phyloP scores from a whole-genome alignment of 2,888 invertebrate species.

The Rhyacophila evoluta region DNA sequence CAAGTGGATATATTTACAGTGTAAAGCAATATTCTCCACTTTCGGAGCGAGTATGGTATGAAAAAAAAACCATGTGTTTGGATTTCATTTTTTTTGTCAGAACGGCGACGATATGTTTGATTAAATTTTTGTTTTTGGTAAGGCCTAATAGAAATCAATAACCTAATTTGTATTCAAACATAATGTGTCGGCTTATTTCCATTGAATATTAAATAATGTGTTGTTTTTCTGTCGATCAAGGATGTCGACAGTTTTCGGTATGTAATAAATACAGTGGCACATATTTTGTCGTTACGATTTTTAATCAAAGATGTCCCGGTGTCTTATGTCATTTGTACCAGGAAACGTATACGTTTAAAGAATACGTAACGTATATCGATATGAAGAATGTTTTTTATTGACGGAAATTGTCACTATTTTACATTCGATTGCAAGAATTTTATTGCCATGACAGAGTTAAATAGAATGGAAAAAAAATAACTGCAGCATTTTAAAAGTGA shows the following conservation, averaged over 20 bases:
- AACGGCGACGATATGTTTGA: too few species aligned
- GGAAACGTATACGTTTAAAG: neutral
- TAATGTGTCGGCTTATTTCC: neutral
- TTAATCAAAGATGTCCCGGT: slow-evolving; percentile 4
- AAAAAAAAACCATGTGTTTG: too few species aligned
- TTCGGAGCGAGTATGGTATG: too few species aligned
- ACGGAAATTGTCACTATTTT: neutral
- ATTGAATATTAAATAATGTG: neutral
- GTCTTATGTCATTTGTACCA: neutral
- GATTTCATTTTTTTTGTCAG: too few species aligned
- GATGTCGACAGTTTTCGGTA: neutral
- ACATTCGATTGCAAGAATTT: too few species aligned
- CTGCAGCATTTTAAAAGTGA: too few species aligned
- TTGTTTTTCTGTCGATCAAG: slow-evolving; percentile 10
- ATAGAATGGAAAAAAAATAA: too few species aligned
- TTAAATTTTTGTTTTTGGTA: too few species aligned
- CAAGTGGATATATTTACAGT: too few species aligned
- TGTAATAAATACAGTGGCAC: neutral
- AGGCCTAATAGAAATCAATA: neutral
- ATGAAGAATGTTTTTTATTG: neutral
- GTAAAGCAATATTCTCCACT: too few species aligned
- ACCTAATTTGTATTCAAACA: neutral
- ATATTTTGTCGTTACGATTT: neutral
- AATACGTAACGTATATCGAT: neutral
- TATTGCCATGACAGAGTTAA: too few species aligned